Evolutionary conservation across 2,888 invertebrate species (phyloP), one percentile per base, ranked within the genome.

Genomic region (Flabesymbios commensalis): DNA sequence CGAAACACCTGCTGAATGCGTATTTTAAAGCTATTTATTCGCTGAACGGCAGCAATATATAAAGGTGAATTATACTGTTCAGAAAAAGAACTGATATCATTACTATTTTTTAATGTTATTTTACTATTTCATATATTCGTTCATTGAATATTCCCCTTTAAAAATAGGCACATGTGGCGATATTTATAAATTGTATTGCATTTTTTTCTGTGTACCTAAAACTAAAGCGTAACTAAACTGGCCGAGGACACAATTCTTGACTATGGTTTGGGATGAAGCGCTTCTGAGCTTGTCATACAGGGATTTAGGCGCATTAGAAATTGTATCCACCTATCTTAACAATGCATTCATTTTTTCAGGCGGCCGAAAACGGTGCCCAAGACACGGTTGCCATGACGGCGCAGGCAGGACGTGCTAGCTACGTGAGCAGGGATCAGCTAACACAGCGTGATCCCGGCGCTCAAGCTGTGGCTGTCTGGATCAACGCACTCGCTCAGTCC

Each of bases 401-500:
- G 68, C 88, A 88, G 68, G 89, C 88, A 39, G 91, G 91, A 0
- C 83, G 90, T 43, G 90, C 91, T 0, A 88, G 90, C 69, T 91
- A 90, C 77, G 90, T 90, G 1, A 86, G 75, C 59, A 72, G 72
- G 5, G 75, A 74, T n/a, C 53, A 83, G 83, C 73, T 82, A 73
- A 75, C 72, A 31, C 85, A 85, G 61, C 87, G 88, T 14, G 90
- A 90, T 80, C 89, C 90, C 1, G 90, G 90, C 66, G 90, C 90
- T 1, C 86, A 86, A 67, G 90, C 86, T 0, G 87, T 86, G 0
- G 86, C 87, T 0, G 77, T 87, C 1, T 89, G 89, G 88, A 78
- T 90, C 49, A 79, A 79, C 24, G 87, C 88, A n/a, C 33, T 57
- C n/a, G n/a, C n/a, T n/a, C n/a, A n/a, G n/a, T n/a, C n/a, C n/a